Evolutionary conservation across 2,113 vertebrate genomes (phyloP).

Genomic region (Sander vitreus): DNA sequence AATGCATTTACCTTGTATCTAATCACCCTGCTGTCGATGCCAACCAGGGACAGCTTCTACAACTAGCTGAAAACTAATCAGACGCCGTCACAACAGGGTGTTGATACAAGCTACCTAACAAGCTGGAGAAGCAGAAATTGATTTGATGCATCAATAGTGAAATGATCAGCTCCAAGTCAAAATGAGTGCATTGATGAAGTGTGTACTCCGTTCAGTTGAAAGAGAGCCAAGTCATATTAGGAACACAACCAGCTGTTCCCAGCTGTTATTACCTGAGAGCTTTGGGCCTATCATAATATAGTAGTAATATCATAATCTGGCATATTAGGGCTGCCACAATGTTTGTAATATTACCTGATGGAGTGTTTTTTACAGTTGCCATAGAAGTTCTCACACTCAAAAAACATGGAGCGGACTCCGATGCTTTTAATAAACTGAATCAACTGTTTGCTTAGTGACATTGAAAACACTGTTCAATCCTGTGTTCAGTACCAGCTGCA

Average conservation of each 20-base stretch:
- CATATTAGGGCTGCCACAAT: constrained; percentile 24
- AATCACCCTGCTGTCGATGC: not conserved
- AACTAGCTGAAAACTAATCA: constrained; percentile 1
- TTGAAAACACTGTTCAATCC: not conserved
- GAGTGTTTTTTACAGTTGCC: not conserved
- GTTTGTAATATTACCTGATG: constrained; percentile 24
- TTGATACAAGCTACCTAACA: constrained; percentile 22
- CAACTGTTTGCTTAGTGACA: not conserved
- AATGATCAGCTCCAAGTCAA: constrained; percentile 28
- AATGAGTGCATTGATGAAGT: constrained; percentile 19
- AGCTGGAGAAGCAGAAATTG: constrained; percentile 33
- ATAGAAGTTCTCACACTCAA: not conserved
- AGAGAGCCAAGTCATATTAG: constrained; percentile 19
- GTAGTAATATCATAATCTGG: no score
- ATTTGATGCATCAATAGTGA: constrained; percentile 44
- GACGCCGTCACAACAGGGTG: constrained; percentile 20
- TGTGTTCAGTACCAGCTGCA: not conserved
- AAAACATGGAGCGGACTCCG: not conserved
- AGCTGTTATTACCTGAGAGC: constrained; percentile 31
- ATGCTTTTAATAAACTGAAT: constrained; percentile 6
- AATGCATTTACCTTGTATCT: constrained; percentile 8
- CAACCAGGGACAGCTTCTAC: not conserved
- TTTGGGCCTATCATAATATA: not conserved
- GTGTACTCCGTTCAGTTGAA: constrained; percentile 11
- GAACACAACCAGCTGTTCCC: constrained; percentile 51